phyloP scores from a whole-genome alignment of 1,140 invertebrate species.

The Battus philenor region DNA sequence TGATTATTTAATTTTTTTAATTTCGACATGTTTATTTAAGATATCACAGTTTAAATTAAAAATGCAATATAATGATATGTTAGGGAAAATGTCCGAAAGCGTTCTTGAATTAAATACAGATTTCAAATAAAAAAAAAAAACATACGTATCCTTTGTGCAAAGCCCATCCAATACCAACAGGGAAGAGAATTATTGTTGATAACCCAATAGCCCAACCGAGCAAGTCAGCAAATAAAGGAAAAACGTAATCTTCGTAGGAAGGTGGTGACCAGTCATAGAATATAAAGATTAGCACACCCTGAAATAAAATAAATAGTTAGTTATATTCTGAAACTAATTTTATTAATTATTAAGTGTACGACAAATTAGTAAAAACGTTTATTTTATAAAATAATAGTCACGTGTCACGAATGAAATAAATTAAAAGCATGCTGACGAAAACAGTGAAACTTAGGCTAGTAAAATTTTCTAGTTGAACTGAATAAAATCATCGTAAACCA shows the following conservation, averaged over 20 bases:
- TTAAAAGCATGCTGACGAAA: no score
- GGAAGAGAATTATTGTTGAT: conserved; percentile 80
- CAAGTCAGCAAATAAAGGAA: conserved; percentile 80
- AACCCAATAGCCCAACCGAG: conserved; percentile 83
- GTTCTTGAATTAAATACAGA: neutral
- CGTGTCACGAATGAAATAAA: no score
- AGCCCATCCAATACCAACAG: conserved; percentile 75
- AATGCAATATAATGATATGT: neutral
- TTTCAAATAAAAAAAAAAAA: conserved; percentile 16
- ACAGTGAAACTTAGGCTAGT: no score
- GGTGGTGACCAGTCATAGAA: conserved; percentile 79
- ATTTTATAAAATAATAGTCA: no score
- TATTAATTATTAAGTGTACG: no score
- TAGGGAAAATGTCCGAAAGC: no score
- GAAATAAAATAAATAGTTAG: conserved; percentile 24
- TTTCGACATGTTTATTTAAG: neutral
- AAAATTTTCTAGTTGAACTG: no score
- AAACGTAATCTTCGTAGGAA: conserved; percentile 77
- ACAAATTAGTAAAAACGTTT: no score
- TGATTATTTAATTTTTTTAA: neutral
- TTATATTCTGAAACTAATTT: no score
- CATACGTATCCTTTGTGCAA: conserved; percentile 72
- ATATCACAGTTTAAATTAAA: neutral
- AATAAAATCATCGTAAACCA: no score
- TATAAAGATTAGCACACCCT: conserved; percentile 84